Conservation (phyloP, 2,113 vertebrate species). For the Pseudopodoces humilis region DNA sequence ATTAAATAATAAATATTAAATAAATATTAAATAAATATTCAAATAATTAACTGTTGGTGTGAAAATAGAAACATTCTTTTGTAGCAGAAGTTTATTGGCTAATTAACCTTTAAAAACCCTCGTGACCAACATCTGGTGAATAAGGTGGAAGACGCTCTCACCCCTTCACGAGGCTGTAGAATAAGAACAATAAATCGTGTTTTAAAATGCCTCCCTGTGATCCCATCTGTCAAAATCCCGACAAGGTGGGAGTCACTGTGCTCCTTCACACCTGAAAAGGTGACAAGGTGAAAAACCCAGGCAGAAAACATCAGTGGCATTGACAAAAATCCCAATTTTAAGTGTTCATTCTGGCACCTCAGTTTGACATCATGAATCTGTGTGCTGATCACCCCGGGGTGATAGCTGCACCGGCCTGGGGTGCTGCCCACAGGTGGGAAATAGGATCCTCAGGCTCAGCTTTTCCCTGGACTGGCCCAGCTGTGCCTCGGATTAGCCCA, state of each 20-base stretch:
- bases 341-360: not conserved
- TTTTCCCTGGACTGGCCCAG: not conserved
- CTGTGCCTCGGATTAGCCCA: not conserved
- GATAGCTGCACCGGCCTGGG: not conserved
- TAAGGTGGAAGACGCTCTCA: no score
- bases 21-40: no score
- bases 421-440: not conserved
- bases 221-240: no score
- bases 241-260: not conserved
- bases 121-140: no score
- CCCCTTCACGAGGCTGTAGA: no score
- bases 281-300: not conserved
- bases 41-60: no score
- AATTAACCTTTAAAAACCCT: no score
- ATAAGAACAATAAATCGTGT: no score
- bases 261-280: accelerated
- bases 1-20: no score
- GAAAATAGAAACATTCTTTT: no score
- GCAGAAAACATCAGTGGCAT: not conserved
- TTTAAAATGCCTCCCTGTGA: no score
- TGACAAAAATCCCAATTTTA: not conserved
- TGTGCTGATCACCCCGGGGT: not conserved
- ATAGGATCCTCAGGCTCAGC: not conserved
- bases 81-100: no score
- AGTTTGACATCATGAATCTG: accelerated